Conservation (phyloP, 2,113 vertebrate genomes). For the Formicarius rufipectus region DNA sequence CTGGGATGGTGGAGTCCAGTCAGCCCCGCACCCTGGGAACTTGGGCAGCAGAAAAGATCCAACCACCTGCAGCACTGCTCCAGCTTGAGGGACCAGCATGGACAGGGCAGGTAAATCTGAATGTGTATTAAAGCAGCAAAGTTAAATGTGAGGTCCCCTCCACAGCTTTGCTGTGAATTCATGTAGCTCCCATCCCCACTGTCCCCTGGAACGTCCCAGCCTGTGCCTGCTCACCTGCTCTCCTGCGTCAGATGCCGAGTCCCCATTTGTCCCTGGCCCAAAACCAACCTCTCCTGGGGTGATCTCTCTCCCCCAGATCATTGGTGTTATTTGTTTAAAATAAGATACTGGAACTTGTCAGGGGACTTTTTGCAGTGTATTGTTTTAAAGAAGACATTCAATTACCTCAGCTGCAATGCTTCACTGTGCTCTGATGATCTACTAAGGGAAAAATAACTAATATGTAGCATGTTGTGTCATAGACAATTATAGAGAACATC, state of each 20-base stretch:
- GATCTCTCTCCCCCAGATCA: background rate
- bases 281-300: background rate
- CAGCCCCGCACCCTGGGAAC: background rate
- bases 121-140: background rate
- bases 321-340: background rate
- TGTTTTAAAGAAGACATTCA: constrained; percentile 65
- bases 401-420: constrained; percentile 49
- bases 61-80: background rate
- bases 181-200: background rate
- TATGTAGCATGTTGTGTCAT: constrained; percentile 52
- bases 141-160: rapidly evolving
- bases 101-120: background rate
- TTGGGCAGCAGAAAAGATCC: rapidly evolving
- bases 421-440: constrained; percentile 61
- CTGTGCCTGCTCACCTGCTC: background rate
- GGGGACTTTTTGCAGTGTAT: constrained; percentile 26
- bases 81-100: background rate
- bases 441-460: constrained; percentile 58
- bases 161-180: background rate
- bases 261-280: no score
- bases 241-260: background rate
- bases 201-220: rapidly evolving
- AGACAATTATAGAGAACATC: constrained; percentile 67
- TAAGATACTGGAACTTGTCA: constrained; percentile 27
- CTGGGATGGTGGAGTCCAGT: rapidly evolving